These are phyloP conservation scores for Nomada lathburiana DNA, from an alignment of 2,888 invertebrate species.

Conservation along the genomic window DNA sequence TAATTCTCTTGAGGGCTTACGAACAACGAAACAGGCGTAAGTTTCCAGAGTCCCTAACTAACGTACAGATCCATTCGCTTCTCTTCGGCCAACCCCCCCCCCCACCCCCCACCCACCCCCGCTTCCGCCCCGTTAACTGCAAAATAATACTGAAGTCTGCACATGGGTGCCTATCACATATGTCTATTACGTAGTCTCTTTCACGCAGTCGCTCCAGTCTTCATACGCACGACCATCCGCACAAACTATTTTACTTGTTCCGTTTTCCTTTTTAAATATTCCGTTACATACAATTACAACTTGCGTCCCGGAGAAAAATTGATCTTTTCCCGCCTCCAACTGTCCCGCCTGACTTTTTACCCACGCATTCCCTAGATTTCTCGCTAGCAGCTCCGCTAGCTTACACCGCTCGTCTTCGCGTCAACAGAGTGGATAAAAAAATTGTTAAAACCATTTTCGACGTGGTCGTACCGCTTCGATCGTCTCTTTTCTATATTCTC, in stretches of 20 bases:
- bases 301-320: not conserved
- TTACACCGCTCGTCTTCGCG: slow-evolving; percentile 58
- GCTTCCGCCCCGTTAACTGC: slow-evolving; percentile 80
- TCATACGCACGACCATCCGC: slow-evolving; percentile 47
- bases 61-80: slow-evolving; percentile 63
- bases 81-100: not conserved
- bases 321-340: not conserved
- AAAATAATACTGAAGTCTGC: slow-evolving; percentile 85
- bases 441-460: slow-evolving; percentile 78
- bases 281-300: slow-evolving; percentile 52
- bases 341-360: slow-evolving; percentile 42
- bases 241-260: slow-evolving; percentile 4
- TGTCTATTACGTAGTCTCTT: slow-evolving; percentile 76
- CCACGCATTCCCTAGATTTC: slow-evolving; percentile 46
- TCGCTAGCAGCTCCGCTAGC: slow-evolving; percentile 26
- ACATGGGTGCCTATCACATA: slow-evolving; percentile 84
- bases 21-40: slow-evolving; percentile 75
- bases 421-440: slow-evolving; percentile 81
- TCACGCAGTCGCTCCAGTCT: slow-evolving; percentile 61
- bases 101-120: slow-evolving; percentile 17
- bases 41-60: slow-evolving; percentile 73
- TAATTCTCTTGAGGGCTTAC: slow-evolving; percentile 47
- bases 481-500: not conserved
- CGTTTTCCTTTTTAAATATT: not conserved
- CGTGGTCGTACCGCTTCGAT: slow-evolving; percentile 70